Evolutionary conservation across 2,113 vertebrate genomes (phyloP).

Genomic region (Perognathus longimembris): DNA sequence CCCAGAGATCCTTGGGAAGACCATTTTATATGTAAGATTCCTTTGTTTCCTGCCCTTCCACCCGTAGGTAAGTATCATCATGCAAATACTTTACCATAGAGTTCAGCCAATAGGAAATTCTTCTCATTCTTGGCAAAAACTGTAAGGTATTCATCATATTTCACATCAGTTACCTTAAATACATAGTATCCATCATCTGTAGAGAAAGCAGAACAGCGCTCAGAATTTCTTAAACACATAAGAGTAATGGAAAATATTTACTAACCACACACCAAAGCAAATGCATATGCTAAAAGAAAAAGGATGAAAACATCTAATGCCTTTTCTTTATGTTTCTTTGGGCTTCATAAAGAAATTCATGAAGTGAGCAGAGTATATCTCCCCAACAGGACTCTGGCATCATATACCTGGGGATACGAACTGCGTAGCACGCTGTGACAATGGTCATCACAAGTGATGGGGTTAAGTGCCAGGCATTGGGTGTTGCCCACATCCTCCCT

Average conservation of each 20-base stretch:
- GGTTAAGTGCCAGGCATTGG: neutral
- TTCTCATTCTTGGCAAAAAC: neutral
- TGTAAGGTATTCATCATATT: fast-evolving
- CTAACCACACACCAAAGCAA: neutral
- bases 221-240: neutral
- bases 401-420: too few relatives aligned
- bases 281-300: neutral
- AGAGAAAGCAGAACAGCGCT: constrained; percentile 19
- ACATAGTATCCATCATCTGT: neutral
- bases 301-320: neutral
- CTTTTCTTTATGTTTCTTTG: neutral
- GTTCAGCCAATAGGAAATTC: neutral
- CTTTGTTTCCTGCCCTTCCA: neutral
- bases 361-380: neutral
- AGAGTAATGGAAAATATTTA: neutral
- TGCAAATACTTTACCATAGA: constrained; percentile 47
- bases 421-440: neutral
- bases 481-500: neutral
- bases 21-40: neutral
- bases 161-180: fast-evolving
- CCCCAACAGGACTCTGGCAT: neutral
- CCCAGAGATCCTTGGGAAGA: neutral
- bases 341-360: neutral
- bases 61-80: neutral
- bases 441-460: neutral